Conservation (phyloP, 2,113 vertebrate species). For the Psilopsiagon aurifrons region DNA sequence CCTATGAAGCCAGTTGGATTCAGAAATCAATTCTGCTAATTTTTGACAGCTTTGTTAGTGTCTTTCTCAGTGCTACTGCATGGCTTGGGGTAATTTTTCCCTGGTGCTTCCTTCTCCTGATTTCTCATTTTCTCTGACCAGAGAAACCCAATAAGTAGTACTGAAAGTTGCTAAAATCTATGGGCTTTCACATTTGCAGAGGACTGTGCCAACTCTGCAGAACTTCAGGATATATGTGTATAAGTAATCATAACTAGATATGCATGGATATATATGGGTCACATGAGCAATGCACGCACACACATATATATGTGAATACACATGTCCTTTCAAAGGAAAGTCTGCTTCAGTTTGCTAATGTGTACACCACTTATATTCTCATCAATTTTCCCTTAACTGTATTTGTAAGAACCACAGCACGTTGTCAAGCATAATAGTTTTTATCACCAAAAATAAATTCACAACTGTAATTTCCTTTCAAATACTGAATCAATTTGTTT, state of each 20-base stretch:
- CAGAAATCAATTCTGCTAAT: not conserved
- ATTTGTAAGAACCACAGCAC: not conserved
- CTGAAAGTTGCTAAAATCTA: not conserved
- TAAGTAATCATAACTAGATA: not conserved
- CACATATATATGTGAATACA: not conserved
- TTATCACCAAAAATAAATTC: conserved; percentile 4
- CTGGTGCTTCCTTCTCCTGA: not conserved
- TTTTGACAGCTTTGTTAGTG: not conserved
- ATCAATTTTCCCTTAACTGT: not conserved
- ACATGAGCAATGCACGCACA: not conserved
- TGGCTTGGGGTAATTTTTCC: not conserved
- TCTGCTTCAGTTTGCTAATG: not conserved
- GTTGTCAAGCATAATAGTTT: not conserved
- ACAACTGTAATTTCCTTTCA: conserved; percentile 25
- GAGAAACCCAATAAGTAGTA: not conserved
- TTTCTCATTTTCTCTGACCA: not conserved
- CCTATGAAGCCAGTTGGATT: not conserved
- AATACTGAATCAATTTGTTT: conserved; percentile 8
- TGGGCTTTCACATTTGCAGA: not conserved
- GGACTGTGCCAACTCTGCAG: not conserved
- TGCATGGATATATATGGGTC: not conserved
- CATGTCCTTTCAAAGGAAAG: not conserved
- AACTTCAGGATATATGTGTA: not conserved
- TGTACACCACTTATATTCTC: not conserved
- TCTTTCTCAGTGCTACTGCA: not conserved